Conservation (phyloP, 2,797 vertebrate species). For the Luscinia megarhynchos region DNA sequence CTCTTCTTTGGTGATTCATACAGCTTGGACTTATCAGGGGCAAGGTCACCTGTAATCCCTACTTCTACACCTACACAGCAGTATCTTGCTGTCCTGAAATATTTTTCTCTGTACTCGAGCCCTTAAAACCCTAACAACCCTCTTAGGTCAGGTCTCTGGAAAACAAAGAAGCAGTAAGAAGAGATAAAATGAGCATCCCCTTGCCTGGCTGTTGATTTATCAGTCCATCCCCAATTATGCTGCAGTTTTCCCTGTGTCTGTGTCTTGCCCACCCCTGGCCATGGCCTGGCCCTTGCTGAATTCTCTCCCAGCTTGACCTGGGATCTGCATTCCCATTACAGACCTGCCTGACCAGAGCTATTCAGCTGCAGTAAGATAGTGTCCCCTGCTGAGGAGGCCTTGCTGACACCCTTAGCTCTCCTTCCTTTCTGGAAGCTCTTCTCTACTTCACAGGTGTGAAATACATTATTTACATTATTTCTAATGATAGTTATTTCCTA, state of each 20-base stretch:
- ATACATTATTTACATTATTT: background rate
- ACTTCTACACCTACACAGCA: background rate
- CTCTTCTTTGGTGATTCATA: no score
- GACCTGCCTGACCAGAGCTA: background rate
- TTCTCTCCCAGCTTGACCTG: background rate
- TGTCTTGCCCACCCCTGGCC: background rate
- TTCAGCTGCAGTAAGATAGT: accelerated
- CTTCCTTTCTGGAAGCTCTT: background rate
- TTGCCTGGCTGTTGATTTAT: background rate
- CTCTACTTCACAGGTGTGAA: background rate
- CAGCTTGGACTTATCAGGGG: no score
- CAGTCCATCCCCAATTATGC: no score
- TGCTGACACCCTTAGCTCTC: background rate
- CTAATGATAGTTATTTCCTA: background rate
- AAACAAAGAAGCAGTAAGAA: background rate
- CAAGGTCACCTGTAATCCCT: no score
- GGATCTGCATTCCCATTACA: accelerated
- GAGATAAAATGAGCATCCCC: background rate
- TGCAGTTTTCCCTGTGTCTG: accelerated
- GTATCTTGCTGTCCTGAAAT: background rate
- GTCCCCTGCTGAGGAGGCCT: background rate
- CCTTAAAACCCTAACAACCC: background rate
- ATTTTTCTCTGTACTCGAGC: background rate
- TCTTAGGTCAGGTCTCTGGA: background rate
- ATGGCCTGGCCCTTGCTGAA: background rate